Evolutionary conservation across 2,113 vertebrate species (phyloP).

Genomic region (Muntiacus reevesi): DNA sequence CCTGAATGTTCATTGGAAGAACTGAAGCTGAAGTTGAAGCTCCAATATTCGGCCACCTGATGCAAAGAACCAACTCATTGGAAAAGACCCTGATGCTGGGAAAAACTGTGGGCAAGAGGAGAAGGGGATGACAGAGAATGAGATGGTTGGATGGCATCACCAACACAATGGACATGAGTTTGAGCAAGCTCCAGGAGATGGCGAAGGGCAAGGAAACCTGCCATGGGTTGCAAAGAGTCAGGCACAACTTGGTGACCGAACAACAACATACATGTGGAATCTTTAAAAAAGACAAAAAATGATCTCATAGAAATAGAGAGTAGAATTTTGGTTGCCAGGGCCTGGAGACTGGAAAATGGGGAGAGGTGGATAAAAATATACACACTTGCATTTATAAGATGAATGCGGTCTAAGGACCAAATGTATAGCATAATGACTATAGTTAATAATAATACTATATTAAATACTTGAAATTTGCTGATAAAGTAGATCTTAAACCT

Average conservation of each 20-base stretch:
- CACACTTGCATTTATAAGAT: background rate
- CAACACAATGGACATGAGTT: background rate
- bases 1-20: background rate
- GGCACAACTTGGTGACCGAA: background rate
- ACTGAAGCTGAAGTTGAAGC: background rate
- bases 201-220: background rate
- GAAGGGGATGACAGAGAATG: background rate
- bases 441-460: background rate
- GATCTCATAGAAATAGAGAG: background rate
- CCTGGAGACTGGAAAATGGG: no score
- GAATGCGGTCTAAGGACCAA: background rate
- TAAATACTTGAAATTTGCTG: background rate
- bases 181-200: background rate
- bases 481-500: background rate
- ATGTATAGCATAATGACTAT: background rate
- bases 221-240: fast-evolving
- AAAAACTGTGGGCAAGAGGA: background rate
- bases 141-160: background rate
- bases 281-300: background rate
- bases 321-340: background rate
- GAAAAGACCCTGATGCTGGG: background rate
- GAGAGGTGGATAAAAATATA: background rate
- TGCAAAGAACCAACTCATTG: background rate
- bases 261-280: background rate
- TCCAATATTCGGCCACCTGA: background rate